Conservation (phyloP, 1,140 invertebrate genomes). For the Bombus waltoni region DNA sequence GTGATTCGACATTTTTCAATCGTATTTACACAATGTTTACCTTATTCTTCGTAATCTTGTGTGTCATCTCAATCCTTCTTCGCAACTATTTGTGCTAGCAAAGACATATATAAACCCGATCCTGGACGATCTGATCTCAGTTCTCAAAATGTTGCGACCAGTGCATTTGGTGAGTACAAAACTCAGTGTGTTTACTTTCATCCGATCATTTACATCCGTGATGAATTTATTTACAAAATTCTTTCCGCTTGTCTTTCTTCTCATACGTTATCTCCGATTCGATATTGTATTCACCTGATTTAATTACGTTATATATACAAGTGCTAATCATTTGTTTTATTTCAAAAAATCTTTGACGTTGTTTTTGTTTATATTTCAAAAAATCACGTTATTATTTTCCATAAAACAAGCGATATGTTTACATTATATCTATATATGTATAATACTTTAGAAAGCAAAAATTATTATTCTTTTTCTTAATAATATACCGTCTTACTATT, state of each 20-base stretch:
- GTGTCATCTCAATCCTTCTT: not conserved
- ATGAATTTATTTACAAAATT: not conserved
- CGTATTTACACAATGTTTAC: not conserved
- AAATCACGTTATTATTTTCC: not conserved
- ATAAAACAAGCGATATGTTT: not conserved
- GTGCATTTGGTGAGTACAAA: constrained; percentile 24
- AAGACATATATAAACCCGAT: constrained; percentile 29
- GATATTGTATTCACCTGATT: not conserved
- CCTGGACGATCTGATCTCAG: constrained; percentile 9
- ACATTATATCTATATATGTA: not conserved
- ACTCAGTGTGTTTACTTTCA: not conserved
- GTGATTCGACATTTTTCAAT: not conserved
- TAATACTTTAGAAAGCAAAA: not conserved
- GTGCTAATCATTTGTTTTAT: not conserved
- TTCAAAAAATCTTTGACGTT: too few relatives aligned
- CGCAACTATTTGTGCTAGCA: not conserved
- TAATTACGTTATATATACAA: too few relatives aligned
- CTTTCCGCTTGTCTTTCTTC: too few relatives aligned
- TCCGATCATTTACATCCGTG: not conserved
- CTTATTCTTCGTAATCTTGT: not conserved
- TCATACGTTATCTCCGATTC: not conserved
- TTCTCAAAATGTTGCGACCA: constrained; percentile 23
- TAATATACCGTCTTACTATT: not conserved
- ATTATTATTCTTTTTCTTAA: not conserved
- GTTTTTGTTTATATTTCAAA: too few relatives aligned